A percentile compares a stretch with the other conserved stretches of the same genome.
phyloP scores from a whole-genome alignment of 23 tunicate species.

The Trididemnum nubilum region DNA sequence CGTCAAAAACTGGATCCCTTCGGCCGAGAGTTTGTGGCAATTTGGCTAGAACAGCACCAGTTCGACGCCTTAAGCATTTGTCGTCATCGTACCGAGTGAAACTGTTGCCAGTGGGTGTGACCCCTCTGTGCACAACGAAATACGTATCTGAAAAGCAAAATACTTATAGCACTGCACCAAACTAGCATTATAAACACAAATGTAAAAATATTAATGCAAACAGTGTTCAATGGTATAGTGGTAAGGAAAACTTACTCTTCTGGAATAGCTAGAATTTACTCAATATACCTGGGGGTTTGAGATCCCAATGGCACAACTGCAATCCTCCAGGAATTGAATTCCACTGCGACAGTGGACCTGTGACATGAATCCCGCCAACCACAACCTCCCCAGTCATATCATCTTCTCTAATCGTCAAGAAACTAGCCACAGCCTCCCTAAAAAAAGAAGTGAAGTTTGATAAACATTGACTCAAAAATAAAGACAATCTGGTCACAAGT shows the following conservation, averaged over 20 bases:
- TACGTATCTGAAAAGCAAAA: constrained; percentile 36
- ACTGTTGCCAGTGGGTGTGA: constrained; percentile 47
- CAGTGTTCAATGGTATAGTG: no score
- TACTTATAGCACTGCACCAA: neutral
- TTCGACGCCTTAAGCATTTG: constrained; percentile 46
- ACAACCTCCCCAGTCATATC: constrained; percentile 18
- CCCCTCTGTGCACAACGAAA: constrained; percentile 63
- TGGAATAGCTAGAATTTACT: no score
- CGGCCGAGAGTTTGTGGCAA: neutral
- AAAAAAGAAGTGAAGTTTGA: neutral
- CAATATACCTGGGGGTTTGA: constrained; percentile 74
- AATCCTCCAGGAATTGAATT: constrained; percentile 28
- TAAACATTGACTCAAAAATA: neutral
- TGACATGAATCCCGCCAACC: constrained; percentile 27
- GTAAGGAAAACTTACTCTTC: no score
- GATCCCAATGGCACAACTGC: constrained; percentile 71
- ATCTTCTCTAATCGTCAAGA: neutral
- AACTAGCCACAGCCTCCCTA: constrained; percentile 1
- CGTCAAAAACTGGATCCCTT: neutral
- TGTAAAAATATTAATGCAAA: no score
- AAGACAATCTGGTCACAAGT: no score
- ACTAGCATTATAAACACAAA: no score
- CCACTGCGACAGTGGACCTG: constrained; percentile 61
- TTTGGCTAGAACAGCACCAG: constrained; percentile 39
- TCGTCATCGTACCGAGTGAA: constrained; percentile 44